phyloP scores from a whole-genome alignment of 1,140 invertebrate species.

The Latrodectus geometricus region DNA sequence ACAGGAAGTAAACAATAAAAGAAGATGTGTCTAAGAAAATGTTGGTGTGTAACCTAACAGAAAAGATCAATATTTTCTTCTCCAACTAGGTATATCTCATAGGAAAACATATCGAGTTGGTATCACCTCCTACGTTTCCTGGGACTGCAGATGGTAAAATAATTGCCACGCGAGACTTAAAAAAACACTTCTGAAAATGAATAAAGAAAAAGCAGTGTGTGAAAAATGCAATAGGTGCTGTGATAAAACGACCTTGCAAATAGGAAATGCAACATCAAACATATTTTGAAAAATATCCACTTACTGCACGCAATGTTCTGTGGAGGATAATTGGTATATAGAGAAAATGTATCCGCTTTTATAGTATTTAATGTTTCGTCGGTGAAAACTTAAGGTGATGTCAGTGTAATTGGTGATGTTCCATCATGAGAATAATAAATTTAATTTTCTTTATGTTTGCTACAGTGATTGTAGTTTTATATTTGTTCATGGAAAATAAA shows the following conservation, averaged over 20 bases:
- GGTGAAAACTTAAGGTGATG: background rate
- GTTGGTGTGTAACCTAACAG: no score
- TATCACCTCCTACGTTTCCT: background rate
- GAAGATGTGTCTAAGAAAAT: no score
- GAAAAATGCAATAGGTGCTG: background rate
- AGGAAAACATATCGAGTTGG: background rate
- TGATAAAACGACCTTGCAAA: background rate
- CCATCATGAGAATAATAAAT: background rate
- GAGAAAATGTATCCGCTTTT: background rate
- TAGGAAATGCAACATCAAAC: background rate
- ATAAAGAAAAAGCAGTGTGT: background rate
- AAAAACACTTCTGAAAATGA: background rate
- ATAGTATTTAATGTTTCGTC: background rate
- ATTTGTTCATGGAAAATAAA: background rate
- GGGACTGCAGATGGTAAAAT: background rate
- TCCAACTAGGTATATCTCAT: no score
- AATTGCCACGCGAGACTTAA: background rate
- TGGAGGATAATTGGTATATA: background rate
- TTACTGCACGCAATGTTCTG: background rate
- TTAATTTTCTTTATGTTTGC: background rate
- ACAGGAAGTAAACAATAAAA: no score
- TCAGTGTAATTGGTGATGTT: background rate
- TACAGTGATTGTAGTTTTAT: background rate
- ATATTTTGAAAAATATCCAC: background rate
- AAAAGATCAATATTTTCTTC: no score